Evolutionary conservation across 2,888 invertebrate genomes (phyloP).

Genomic region (Hyposoter dolosus): DNA sequence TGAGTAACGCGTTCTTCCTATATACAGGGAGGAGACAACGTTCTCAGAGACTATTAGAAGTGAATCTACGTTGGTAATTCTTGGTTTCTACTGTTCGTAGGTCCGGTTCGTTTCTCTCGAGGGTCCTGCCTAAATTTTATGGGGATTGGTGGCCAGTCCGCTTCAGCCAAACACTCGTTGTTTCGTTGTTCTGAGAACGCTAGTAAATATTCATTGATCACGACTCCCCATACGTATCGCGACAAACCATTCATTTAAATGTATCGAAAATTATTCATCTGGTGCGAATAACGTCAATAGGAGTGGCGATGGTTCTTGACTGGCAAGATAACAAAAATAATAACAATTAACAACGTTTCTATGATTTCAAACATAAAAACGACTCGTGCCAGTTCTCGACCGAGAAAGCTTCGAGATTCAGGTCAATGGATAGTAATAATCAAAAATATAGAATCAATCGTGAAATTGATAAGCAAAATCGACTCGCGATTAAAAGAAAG

Average conservation of each 20-base stretch:
- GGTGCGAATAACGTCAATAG: not conserved
- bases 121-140: conserved; percentile 7
- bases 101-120: not conserved
- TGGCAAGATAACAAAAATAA: too few species aligned
- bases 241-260: not conserved
- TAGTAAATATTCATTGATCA: conserved; percentile 30
- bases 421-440: too few species aligned
- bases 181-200: not conserved
- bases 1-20: conserved; percentile 29
- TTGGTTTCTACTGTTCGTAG: conserved; percentile 41
- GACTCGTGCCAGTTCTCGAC: too few species aligned
- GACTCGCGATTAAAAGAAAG: too few species aligned
- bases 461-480: too few species aligned
- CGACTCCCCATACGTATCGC: not conserved
- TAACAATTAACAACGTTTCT: too few species aligned
- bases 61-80: conserved; percentile 74
- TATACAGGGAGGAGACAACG: conserved; percentile 53
- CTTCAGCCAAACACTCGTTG: conserved; percentile 4
- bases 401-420: too few species aligned
- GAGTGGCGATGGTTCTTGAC: not conserved
- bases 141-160: conserved; percentile 1
- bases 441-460: too few species aligned
- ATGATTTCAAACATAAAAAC: too few species aligned
- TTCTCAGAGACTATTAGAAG: conserved; percentile 66
- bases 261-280: conserved; percentile 15